Evolutionary conservation across 2,113 vertebrate genomes (phyloP).

Genomic region (Ranitomeya imitator): DNA sequence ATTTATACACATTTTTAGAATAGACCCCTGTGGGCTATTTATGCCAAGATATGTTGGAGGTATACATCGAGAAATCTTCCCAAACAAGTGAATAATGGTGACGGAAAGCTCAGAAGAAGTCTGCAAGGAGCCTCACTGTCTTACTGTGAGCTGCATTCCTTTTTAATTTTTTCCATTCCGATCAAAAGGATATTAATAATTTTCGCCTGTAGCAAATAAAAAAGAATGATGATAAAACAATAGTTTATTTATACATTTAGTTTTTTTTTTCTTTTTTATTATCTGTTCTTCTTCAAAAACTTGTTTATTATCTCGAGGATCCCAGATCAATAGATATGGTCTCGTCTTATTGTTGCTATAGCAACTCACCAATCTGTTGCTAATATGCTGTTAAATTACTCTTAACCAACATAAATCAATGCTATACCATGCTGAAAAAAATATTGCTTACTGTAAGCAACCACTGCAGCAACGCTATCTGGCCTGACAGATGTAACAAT

Average conservation of each 20-base stretch:
- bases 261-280: background rate
- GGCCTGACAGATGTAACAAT: background rate
- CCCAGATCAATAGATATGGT: conserved; percentile 18
- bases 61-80: too few species aligned
- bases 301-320: background rate
- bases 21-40: too few species aligned
- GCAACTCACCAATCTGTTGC: conserved; percentile 5
- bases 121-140: too few species aligned
- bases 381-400: conserved; percentile 15
- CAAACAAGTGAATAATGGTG: too few species aligned
- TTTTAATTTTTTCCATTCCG: background rate
- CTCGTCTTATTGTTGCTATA: conserved; percentile 19
- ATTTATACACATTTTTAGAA: too few species aligned
- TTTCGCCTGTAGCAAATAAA: background rate
- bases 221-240: background rate
- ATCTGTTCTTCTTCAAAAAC: background rate
- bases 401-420: conserved; percentile 12
- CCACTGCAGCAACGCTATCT: background rate
- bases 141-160: background rate
- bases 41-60: too few species aligned
- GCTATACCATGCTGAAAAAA: background rate
- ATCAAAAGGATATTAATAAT: background rate
- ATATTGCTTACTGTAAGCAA: background rate
- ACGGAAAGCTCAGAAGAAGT: too few species aligned
- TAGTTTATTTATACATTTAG: background rate